Conservation (phyloP, 2,113 vertebrate genomes). For the Puntigrus tetrazona region DNA sequence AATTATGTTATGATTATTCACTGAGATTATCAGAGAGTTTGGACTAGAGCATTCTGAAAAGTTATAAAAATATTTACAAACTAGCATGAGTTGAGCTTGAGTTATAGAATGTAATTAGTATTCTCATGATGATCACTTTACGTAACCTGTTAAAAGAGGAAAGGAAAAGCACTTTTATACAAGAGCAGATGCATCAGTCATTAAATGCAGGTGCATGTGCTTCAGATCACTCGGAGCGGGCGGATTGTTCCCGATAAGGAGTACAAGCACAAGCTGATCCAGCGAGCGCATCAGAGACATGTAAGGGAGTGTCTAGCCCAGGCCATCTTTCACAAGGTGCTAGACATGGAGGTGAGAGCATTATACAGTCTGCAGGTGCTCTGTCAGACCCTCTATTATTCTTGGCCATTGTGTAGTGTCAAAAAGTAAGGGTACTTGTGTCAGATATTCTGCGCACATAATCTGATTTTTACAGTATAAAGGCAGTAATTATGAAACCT, state of each 20-base stretch:
- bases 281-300: constrained; percentile 81
- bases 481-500: no score
- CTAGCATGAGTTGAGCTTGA: neutral
- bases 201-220: constrained; percentile 45
- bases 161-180: neutral
- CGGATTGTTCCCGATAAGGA: constrained; percentile 91
- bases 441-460: neutral
- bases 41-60: neutral
- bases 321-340: constrained; percentile 85
- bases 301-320: constrained; percentile 82
- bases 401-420: neutral
- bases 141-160: constrained; percentile 8
- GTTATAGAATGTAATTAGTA: neutral
- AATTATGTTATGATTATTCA: neutral
- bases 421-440: neutral
- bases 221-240: constrained; percentile 88
- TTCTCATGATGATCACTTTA: neutral
- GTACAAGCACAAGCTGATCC: constrained; percentile 81
- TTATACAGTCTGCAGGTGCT: neutral
- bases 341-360: constrained; percentile 85
- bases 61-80: constrained; percentile 12
- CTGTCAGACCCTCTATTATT: neutral
- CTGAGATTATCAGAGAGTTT: neutral
- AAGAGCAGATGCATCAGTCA: constrained; percentile 10
- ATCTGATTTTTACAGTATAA: neutral